Percentiles rank a stretch among this genome's conserved stretches.
phyloP scores from a whole-genome alignment of 2,113 vertebrate genomes.

The Marcusenius ussheri region DNA sequence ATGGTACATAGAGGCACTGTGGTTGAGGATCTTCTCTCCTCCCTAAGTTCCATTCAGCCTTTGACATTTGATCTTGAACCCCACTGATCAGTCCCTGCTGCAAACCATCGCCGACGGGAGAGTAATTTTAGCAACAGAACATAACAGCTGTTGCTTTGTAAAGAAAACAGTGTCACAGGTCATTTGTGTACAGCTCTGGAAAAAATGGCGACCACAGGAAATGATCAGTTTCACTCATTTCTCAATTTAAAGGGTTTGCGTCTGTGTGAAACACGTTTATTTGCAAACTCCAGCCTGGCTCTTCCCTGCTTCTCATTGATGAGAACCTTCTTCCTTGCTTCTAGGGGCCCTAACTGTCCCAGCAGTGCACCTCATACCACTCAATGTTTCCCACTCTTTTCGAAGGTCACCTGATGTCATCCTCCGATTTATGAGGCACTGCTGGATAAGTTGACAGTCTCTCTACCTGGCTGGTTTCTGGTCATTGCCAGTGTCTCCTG shows the following conservation, averaged over 20 bases:
- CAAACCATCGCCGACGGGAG: background rate
- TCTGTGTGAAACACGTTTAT: background rate
- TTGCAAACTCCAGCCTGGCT: background rate
- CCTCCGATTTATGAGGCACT: background rate
- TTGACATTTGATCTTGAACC: background rate
- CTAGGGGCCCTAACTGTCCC: background rate
- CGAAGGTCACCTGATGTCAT: background rate
- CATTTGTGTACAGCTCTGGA: background rate
- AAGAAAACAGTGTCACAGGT: background rate
- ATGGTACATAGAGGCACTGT: conserved; percentile 19
- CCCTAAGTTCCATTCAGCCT: conserved; percentile 5
- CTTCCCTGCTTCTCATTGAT: background rate
- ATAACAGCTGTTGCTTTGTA: background rate
- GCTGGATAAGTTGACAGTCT: background rate
- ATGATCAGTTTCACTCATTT: background rate
- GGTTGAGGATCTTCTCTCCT: conserved; percentile 17
- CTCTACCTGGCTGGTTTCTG: background rate
- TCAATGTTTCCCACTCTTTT: background rate
- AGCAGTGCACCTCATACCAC: background rate
- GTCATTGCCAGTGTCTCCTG: background rate
- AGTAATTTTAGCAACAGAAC: background rate
- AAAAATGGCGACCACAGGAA: background rate
- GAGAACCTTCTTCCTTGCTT: background rate
- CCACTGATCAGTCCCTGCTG: background rate
- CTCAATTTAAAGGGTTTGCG: background rate